A percentile compares a stretch with the other conserved stretches of the same genome.
phyloP scores from a whole-genome alignment of 1,140 invertebrate species.

The Anoplophora glabripennis region DNA sequence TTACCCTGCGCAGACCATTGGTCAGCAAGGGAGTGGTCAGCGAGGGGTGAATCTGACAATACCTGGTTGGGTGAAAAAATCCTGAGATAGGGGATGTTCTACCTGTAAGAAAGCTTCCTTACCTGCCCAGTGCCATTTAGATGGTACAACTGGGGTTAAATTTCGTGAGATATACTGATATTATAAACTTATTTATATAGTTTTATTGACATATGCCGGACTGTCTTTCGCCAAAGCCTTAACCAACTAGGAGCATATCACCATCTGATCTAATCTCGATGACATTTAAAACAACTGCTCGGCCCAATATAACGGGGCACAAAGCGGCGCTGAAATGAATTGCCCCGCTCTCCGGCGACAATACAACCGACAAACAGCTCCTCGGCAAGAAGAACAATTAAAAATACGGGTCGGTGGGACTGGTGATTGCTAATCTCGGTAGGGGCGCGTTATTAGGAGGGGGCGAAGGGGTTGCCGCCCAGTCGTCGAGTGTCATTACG shows the following conservation, averaged over 20 bases:
- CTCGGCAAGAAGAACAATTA: slow-evolving; percentile 28
- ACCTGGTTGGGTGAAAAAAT: slow-evolving; percentile 9
- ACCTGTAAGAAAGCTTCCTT: neutral
- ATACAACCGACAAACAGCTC: neutral
- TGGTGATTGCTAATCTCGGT: slow-evolving; percentile 29
- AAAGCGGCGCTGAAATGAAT: slow-evolving; percentile 1
- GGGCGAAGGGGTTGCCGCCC: slow-evolving; percentile 25
- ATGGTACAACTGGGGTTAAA: no score
- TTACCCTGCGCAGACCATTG: slow-evolving; percentile 16
- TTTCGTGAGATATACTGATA: neutral
- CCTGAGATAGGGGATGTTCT: neutral
- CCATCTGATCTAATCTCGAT: neutral
- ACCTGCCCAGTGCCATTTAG: no score
- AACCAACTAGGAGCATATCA: no score
- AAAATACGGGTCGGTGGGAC: slow-evolving; percentile 26
- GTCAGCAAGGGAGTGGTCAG: slow-evolving; percentile 18
- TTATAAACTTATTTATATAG: neutral
- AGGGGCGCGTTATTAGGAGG: slow-evolving; percentile 27
- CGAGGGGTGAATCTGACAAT: slow-evolving; percentile 12
- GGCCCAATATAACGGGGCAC: neutral
- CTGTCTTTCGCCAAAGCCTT: no score
- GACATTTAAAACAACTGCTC: neutral
- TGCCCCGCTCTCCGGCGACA: neutral
- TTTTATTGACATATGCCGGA: no score
- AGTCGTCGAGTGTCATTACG: slow-evolving; percentile 35